Evolutionary conservation across 2,797 vertebrate species (phyloP).

Genomic region (Serranus cabrilla): DNA sequence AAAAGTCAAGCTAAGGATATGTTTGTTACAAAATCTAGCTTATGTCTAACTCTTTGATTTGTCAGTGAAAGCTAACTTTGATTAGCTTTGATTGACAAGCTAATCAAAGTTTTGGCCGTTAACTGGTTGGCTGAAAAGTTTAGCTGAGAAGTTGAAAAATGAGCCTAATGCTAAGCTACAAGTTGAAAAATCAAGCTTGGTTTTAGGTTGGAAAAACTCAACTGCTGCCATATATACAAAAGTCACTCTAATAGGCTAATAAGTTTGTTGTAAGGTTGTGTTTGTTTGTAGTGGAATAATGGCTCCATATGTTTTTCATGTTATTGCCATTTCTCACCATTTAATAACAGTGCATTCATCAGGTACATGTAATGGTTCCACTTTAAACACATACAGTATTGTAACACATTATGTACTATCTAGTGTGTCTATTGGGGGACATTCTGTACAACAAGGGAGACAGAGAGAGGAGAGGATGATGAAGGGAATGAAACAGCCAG

Average conservation of each 20-base stretch:
- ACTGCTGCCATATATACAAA: no score
- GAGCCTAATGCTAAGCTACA: neutral
- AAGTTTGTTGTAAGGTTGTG: no score
- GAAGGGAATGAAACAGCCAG: neutral
- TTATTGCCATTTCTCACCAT: no score
- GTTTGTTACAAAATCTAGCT: no score
- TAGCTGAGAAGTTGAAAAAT: no score
- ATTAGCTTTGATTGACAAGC: no score
- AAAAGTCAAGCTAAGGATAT: no score
- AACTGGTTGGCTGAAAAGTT: no score
- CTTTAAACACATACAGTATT: neutral
- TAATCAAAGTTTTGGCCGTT: no score
- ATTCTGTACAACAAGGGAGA: neutral
- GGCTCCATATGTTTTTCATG: neutral
- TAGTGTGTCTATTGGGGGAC: no score
- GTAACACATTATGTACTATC: neutral
- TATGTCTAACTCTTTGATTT: no score
- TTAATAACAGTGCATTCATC: neutral
- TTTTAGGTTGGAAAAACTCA: neutral
- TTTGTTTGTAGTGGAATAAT: constrained; percentile 2
- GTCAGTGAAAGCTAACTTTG: no score
- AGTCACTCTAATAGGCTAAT: neutral
- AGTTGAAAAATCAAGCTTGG: neutral
- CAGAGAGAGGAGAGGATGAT: neutral
- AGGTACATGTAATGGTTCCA: neutral